Percentiles rank a stretch among this genome's conserved stretches.
These are phyloP conservation scores for Caenorhabditis macrosperma DNA, from an alignment of 2,888 invertebrate species.

Conservation along the genomic window DNA sequence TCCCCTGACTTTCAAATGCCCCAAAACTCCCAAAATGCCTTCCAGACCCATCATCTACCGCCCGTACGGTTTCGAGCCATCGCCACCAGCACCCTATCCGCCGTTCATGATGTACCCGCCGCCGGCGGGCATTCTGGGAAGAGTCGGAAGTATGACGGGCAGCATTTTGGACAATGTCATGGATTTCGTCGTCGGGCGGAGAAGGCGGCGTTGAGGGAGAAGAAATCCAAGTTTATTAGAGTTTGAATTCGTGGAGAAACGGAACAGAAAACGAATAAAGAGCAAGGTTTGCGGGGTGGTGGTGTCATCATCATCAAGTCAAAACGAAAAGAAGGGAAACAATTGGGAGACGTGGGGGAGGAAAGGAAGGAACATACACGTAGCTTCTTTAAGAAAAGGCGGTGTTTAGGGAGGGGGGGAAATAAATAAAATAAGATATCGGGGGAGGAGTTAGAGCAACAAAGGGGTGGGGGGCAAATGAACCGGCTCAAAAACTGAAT, in stretches of 20 bases:
- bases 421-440: constrained; percentile 16
- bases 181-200: constrained; percentile 33
- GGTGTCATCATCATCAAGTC: too few relatives aligned
- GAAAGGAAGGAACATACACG: constrained; percentile 37
- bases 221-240: too few relatives aligned
- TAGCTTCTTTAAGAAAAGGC: constrained; percentile 36
- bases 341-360: too few relatives aligned
- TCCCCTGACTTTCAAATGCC: too few relatives aligned
- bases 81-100: constrained; percentile 3
- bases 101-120: constrained; percentile 48
- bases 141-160: constrained; percentile 51
- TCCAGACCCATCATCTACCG: constrained; percentile 24
- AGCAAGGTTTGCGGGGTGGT: too few relatives aligned
- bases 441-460: constrained; percentile 15
- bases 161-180: constrained; percentile 47
- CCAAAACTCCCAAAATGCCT: too few relatives aligned
- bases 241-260: too few relatives aligned
- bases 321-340: too few relatives aligned
- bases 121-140: constrained; percentile 20
- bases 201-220: constrained; percentile 4
- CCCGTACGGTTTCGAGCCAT: not conserved
- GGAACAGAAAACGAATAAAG: too few relatives aligned
- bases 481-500: constrained; percentile 49
- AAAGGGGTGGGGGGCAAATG: constrained; percentile 6
- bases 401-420: not conserved